A percentile compares a stretch with the other conserved stretches of the same genome.
phyloP scores from a whole-genome alignment of 37 sponge, comb jelly and placozoan species.

The Amphimedon queenslandica region DNA sequence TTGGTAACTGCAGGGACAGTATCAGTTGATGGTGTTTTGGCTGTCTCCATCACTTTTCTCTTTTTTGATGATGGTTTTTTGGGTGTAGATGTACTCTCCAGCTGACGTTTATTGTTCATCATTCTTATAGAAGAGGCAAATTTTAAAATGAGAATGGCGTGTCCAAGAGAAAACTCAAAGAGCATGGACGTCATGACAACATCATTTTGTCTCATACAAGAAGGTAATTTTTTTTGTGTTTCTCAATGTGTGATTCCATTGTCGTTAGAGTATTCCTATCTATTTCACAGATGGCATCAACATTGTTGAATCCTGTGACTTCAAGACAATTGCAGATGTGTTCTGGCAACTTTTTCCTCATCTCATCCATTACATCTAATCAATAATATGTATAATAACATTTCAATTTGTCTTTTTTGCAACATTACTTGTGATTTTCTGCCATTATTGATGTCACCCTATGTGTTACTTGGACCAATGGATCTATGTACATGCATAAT shows the following conservation, averaged over 20 bases:
- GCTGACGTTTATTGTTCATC: too few relatives aligned
- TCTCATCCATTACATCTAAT: neutral
- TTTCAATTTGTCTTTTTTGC: too few relatives aligned
- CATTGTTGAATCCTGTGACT: neutral
- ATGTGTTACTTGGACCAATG: too few relatives aligned
- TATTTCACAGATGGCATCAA: neutral
- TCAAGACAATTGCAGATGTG: neutral
- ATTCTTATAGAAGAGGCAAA: neutral
- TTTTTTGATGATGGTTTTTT: neutral
- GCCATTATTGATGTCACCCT: too few relatives aligned
- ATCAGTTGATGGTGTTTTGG: too few relatives aligned
- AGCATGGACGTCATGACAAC: too few relatives aligned
- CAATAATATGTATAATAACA: too few relatives aligned
- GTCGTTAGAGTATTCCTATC: neutral
- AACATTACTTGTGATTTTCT: too few relatives aligned
- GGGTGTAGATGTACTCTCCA: neutral
- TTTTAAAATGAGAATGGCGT: neutral
- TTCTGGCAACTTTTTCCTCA: neutral
- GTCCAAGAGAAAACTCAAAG: neutral
- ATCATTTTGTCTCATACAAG: neutral
- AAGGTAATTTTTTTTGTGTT: neutral
- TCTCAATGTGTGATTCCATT: neutral
- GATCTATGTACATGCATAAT: too few relatives aligned
- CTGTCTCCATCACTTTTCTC: neutral
- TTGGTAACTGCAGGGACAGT: neutral